Evolutionary conservation across 2,113 vertebrate genomes (phyloP), one percentile per base, ranked within the genome.

Genomic region (Cathartes aura): DNA sequence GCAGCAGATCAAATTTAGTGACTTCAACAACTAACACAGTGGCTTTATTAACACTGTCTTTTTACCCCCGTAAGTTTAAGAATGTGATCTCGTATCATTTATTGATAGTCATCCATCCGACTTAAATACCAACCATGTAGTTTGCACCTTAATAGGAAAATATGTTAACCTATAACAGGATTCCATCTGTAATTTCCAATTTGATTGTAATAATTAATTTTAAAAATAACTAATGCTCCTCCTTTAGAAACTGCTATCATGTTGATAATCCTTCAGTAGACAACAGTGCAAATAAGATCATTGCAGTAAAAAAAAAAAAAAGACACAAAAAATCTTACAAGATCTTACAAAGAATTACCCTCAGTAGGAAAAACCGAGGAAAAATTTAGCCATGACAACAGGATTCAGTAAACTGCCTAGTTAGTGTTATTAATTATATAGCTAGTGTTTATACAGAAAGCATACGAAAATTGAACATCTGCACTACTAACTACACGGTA

Each of bases 251-350:
- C 32, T 62, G 55, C 52, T 88, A 47, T 72, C 66, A 91, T 52
- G 23, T 43, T 93, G 38, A 82, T 82, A 95, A 96, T 87, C 72
- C 72, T 82, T 89, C 83, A 93, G n/a, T 70, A 96, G 97, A 95
- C 29, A 94, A 72, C 43, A 86, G 22, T 67, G 48, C 43, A 97
- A 98, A 84, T 87, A 91, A 64, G 18, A 87, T 20, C 13, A 71
- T n/a, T 24, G 7, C 23, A 81, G 10, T 32, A 18, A 40, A 66
- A 58, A 40, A 63, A 23, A 18, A 38, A 43, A 34, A 14, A 4
- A 42, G 3, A 36, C 13, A 15, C 3, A 38, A 45, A 38, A 38
- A 64, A 14, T 1, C 26, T 74, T 40, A 22, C 9, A 76, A 26
- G 22, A 52, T 16, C 24, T 72, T 83, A 73, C 21, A 59, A 62